Evolutionary conservation across 2,113 vertebrate genomes (phyloP), one percentile per base, ranked within the genome.

Genomic region (Prunella himalayana): DNA sequence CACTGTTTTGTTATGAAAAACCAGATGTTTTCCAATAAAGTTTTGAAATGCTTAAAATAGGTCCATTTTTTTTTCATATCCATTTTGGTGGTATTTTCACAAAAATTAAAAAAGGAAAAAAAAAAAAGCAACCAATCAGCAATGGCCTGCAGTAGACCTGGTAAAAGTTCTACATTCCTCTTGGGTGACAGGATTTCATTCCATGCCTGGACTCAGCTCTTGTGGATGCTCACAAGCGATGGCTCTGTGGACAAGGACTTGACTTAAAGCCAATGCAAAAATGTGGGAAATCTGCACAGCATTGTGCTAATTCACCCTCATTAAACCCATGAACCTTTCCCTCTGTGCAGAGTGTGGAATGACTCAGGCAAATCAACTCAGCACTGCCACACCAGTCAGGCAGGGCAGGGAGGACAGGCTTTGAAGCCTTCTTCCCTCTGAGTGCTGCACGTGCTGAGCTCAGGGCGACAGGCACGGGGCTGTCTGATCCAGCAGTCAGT

Each of bases 381-480:
- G 16, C 50, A 21, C 12, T 3, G 2, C 27, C 39, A 25, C 28
- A 28, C 13, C 28, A 39, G 27, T 14, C 1, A 54, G 60, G 64
- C 60, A 69, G 44, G 35, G 57, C 0, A 1, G 39, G 42, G 24
- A 71, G 19, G 13, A 49, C 10, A 53, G 37, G 15, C 25, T 77
- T 70, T 33, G n/a, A 60, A 77, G 15, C 23, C n/a, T 85, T 5
- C 31, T 42, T 45, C 41, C 42, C 13, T 90, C 66, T 41, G 33
- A 25, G 3, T 6, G 3, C 42, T 63, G 21, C 30, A 33, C 16
- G 1, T 28, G 15, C 71, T 93, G 37, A 60, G 13, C 53, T 56
- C 4, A 2, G 44, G 33, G 30, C 0, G 0, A 20, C 49, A 49
- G 53, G 20, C 16, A 6, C 1, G 0, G 53, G 30, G 21, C 21